Percentiles rank a stretch among this genome's conserved stretches.
phyloP scores from a whole-genome alignment of 2,888 invertebrate species.

The Microplitis manilae region DNA sequence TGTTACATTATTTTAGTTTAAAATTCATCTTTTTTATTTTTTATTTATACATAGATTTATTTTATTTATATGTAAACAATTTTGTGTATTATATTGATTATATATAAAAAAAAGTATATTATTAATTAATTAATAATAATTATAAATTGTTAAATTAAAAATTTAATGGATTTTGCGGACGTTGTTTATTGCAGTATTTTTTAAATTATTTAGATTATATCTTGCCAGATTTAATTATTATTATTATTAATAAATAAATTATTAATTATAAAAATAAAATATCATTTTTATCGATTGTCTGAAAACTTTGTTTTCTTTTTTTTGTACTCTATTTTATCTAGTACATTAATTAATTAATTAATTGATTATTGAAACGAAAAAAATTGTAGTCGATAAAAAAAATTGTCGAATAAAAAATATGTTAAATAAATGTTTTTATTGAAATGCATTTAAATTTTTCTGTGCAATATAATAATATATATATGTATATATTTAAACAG shows the following conservation, averaged over 20 bases:
- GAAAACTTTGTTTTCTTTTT: neutral
- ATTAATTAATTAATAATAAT: neutral
- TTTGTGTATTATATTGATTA: conserved; percentile 32
- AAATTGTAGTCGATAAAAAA: neutral
- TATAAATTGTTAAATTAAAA: neutral
- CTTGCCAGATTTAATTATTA: neutral
- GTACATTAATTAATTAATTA: neutral
- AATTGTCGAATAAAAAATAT: conserved; percentile 31
- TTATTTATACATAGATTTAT: conserved; percentile 19
- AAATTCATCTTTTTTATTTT: conserved; percentile 31
- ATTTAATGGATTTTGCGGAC: neutral
- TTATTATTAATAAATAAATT: neutral
- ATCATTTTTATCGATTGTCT: neutral
- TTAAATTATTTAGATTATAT: neutral
- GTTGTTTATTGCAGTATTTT: neutral
- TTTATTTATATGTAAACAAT: conserved; percentile 19
- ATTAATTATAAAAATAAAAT: neutral
- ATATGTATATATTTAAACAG: conserved; percentile 36
- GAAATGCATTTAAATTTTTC: conserved; percentile 29
- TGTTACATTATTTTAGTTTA: conserved; percentile 10
- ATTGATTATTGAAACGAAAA: neutral
- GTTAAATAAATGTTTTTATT: conserved; percentile 3
- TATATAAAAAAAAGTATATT: neutral
- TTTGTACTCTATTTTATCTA: neutral
- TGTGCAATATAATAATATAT: conserved; percentile 7